Evolutionary conservation across 1,140 invertebrate genomes (phyloP).

Genomic region (Drosophila rufa): DNA sequence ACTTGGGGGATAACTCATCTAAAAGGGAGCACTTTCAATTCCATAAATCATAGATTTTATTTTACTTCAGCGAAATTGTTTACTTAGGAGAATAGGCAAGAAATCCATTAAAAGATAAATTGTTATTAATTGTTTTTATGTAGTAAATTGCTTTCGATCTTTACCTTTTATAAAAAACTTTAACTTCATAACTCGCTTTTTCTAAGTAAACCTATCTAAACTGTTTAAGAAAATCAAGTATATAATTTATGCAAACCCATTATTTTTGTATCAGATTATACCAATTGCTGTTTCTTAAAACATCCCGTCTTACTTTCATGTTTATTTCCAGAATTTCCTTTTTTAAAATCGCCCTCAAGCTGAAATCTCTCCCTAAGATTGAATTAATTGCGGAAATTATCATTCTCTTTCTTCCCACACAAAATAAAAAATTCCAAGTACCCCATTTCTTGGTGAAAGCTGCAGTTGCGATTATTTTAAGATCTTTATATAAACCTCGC

Average conservation of each 20-base stretch:
- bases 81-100: background rate
- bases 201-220: too few species aligned
- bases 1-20: slow-evolving; percentile 7
- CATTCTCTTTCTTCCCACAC: background rate
- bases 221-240: too few species aligned
- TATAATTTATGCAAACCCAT: too few species aligned
- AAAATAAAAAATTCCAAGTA: slow-evolving; percentile 11
- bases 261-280: background rate
- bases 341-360: background rate
- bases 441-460: background rate
- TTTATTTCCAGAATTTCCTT: slow-evolving; percentile 33
- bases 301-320: slow-evolving; percentile 5
- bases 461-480: slow-evolving; percentile 28
- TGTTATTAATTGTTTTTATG: too few species aligned
- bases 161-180: too few species aligned
- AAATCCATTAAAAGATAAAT: background rate
- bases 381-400: slow-evolving; percentile 14
- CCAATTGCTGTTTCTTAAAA: background rate
- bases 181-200: too few species aligned
- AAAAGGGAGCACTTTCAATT: background rate
- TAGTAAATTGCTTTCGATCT: too few species aligned
- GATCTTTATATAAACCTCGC: slow-evolving; percentile 21
- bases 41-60: slow-evolving; percentile 11
- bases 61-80: background rate
- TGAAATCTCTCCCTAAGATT: slow-evolving; percentile 1